Evolutionary conservation across 2,888 invertebrate species (phyloP).

Genomic region (Onthophagus sagittarius): DNA sequence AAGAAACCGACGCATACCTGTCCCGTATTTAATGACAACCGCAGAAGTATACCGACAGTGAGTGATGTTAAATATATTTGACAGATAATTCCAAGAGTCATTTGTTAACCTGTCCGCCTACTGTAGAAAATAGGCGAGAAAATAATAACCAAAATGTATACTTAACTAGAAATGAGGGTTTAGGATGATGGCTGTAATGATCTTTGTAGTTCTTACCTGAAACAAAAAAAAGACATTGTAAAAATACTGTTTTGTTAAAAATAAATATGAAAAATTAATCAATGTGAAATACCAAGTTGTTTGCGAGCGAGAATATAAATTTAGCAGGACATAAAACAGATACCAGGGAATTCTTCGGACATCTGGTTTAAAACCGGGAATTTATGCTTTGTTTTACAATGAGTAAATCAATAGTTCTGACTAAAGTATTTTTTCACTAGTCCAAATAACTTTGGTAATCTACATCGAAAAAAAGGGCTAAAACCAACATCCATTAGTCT

Average conservation of each 20-base stretch:
- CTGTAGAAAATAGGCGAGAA: background rate
- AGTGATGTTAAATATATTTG: conserved; percentile 23
- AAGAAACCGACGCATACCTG: conserved; percentile 18
- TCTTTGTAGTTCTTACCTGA: background rate
- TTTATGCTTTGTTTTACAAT: no score
- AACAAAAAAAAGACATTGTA: background rate
- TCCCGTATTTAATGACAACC: conserved; percentile 21
- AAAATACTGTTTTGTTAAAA: no score
- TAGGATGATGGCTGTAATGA: background rate
- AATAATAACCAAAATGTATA: background rate
- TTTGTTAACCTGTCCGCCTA: conserved; percentile 17
- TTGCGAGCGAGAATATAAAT: no score
- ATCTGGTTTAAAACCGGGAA: no score
- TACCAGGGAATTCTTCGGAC: no score
- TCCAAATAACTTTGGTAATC: background rate
- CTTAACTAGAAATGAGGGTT: background rate
- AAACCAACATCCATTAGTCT: background rate
- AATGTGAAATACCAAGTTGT: no score
- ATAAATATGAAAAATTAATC: no score
- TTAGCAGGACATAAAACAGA: no score
- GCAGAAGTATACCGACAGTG: conserved; percentile 17
- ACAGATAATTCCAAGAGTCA: conserved; percentile 24
- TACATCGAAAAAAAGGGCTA: background rate
- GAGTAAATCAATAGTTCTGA: no score
- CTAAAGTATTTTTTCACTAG: no score